Evolutionary conservation across 1,140 invertebrate genomes (phyloP), one percentile per base, ranked within the genome.

Genomic region (Drosophila kepulauana): DNA sequence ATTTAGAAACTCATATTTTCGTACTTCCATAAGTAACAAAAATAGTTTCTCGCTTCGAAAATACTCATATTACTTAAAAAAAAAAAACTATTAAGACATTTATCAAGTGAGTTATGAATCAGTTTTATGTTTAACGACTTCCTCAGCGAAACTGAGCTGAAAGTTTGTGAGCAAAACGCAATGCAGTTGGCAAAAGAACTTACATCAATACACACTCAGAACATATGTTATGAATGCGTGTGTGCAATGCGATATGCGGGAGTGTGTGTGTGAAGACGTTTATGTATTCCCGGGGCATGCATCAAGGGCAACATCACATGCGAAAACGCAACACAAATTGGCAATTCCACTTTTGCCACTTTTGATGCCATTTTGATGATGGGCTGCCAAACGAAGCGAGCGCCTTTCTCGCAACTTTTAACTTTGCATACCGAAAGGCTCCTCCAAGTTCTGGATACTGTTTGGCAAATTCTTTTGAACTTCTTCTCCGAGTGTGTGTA

Each of bases 301-400:
- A 62, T 28, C 71, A 54, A 66, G 28, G 49, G 48, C 61, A 72
- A 82, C 68, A 70, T 62, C 57, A 62, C 56, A 70, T 52, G 46
- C 41, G 59, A 59, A 80, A 71, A 35, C 64, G 35, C 67, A 71
- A 78, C 71, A 73, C 76, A 82, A 86, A 86, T 86, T 86, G 82
- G 79, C 84, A 79, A 88, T 87, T 87, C 82, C 76, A 87, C 68
- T 88, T 87, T 73, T 79, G 76, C 67, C 79, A 86, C 79, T 82
- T 70, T 68, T 79, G 84, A 88, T 88, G 84, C 72, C 70, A 66
- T 86, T 82, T 82, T 87, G 76, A 84, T 88, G 75, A 87, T 70
- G 66, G 71, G 54, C 65, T 64, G 67, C 66, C 80, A 69, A 58
- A 64, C 35, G 63, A 59, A 65, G 75, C 54, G 33, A 67, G 49